phyloP scores from a whole-genome alignment of 2,797 vertebrate species.

The Etheostoma nigrum region DNA sequence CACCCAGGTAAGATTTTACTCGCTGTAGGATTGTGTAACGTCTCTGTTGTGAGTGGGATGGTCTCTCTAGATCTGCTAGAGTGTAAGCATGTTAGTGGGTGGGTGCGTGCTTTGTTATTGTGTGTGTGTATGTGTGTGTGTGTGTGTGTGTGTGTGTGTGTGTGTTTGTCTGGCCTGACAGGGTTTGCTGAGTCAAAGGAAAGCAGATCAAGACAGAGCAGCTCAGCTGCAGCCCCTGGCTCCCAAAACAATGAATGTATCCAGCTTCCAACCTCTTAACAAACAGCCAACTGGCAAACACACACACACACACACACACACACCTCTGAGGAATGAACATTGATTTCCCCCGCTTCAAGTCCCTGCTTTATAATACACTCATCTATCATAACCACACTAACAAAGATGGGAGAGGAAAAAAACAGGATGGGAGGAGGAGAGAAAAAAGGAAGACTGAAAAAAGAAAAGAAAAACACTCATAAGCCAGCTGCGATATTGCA shows the following conservation, averaged over 20 bases:
- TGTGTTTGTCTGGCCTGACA: slow-evolving; percentile 43
- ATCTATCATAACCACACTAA: slow-evolving; percentile 77
- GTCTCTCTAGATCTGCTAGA: slow-evolving; percentile 38
- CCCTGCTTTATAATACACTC: slow-evolving; percentile 69
- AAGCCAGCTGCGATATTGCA: slow-evolving; percentile 70
- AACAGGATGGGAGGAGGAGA: slow-evolving; percentile 10
- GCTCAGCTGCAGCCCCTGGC: slow-evolving; percentile 66
- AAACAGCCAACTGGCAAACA: slow-evolving; percentile 67
- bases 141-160: slow-evolving; percentile 12
- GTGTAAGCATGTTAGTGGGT: slow-evolving; percentile 33
- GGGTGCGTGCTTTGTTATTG: slow-evolving; percentile 26
- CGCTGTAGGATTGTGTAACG: slow-evolving; percentile 61
- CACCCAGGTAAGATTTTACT: slow-evolving; percentile 37
- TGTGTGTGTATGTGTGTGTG: slow-evolving; percentile 17
- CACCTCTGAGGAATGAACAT: slow-evolving; percentile 69
- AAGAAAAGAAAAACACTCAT: slow-evolving; percentile 10
- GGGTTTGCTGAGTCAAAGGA: slow-evolving; percentile 80
- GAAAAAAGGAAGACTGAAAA: slow-evolving; percentile 16
- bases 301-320: slow-evolving; percentile 47
- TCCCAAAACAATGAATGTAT: slow-evolving; percentile 78
- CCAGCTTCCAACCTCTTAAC: slow-evolving; percentile 68
- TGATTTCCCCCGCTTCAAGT: slow-evolving; percentile 76
- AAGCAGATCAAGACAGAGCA: slow-evolving; percentile 74
- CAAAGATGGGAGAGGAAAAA: slow-evolving; percentile 47
- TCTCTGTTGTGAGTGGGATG: slow-evolving; percentile 57